These are phyloP conservation scores for Mus musculus DNA, from an alignment of 2,113 vertebrate species.

Conservation along the genomic window GRCm39 chr6:148256001-148256500, in stretches of 20 bases:
- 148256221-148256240: conserved; percentile 36
- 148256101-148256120: neutral
- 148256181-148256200: too few species aligned
- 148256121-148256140: neutral
- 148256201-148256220: conserved; percentile 1
- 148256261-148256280: conserved; percentile 42
- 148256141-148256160: neutral
- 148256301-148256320: neutral
- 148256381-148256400: neutral
- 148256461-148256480: conserved; percentile 31
- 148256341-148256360: neutral
- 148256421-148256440: conserved; percentile 1
- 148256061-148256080: neutral
- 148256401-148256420: neutral
- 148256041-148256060: too few species aligned
- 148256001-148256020: rapidly evolving
- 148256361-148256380: conserved; percentile 13
- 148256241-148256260: neutral
- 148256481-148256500: neutral
- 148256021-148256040: neutral
- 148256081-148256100: neutral
- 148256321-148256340: conserved; percentile 4
- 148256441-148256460: neutral
- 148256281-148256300: conserved; percentile 13
- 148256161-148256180: neutral